Evolutionary conservation across 1,140 invertebrate genomes (phyloP), one percentile per base, ranked within the genome.

Genomic region (Gryon sp.): DNA sequence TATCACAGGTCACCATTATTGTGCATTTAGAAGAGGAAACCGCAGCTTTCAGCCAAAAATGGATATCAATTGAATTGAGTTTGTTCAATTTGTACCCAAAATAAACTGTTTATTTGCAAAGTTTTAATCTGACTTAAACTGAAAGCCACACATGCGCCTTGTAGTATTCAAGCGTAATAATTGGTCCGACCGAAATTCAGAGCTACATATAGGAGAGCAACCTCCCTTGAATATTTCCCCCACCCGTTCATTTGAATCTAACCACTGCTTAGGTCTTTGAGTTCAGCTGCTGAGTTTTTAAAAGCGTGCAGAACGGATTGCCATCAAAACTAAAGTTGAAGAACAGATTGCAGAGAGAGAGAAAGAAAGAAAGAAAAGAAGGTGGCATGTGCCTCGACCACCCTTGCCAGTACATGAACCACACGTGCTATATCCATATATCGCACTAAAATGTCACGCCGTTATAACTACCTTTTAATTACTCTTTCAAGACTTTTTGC

Each of bases 181-280:
- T 87, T 86, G 84, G 82, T 82, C 81, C 81, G 83, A 77, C 84
- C 82, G 82, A 82, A 78, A 82, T 85, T 84, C 85, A 81, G 85
- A 82, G 83, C 87, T 89, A 88, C 87, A 88, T 89, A 89, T 89
- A 89, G 87, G 73, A n/a, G n/a, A 84, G 66, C 81, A 84, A 82
- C 82, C 79, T 85, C 85, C 84, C 84, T 86, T 80, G 60, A 78
- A 65, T 65, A 18, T 66, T 62, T n/a, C n/a, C 80, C 82, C 82
- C 76, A 74, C 80, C 53, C 73, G 74, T 34, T 66, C 43, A 63
- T 43, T 66, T 66, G 15, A 45, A 57, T 76, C 70, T 73, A 79
- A 78, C 68, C 77, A 77, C 80, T 76, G 76, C 80, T 77, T 57
- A 72, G 53, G 74, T 78, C 80, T 74, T 68, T 70, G 55, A 38